These are phyloP conservation scores for Poeciliopsis occidentalis DNA, from an alignment of 2,113 vertebrate species.

Conservation along the genomic window DNA sequence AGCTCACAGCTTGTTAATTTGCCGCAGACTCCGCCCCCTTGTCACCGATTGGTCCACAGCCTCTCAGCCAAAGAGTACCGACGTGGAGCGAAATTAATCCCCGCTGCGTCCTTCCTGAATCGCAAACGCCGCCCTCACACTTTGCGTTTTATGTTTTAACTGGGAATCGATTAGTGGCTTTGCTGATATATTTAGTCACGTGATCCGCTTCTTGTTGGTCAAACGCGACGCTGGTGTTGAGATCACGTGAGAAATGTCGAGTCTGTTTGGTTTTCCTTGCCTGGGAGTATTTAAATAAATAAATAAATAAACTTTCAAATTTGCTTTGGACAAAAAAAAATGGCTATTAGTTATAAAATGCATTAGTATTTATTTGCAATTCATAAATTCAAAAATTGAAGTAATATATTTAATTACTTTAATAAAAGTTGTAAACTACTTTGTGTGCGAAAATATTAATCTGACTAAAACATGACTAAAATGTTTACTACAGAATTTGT, in stretches of 20 bases:
- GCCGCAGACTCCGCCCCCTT: conserved; percentile 66
- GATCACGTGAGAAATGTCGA: background rate
- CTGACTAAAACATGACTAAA: background rate
- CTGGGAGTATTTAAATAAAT: background rate
- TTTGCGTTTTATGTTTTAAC: background rate
- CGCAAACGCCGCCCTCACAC: background rate
- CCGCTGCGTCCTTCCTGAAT: background rate
- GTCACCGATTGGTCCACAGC: conserved; percentile 63
- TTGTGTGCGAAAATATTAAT: background rate
- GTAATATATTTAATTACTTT: no score
- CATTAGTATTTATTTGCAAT: no score
- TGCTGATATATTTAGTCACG: background rate
- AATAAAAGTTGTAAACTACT: no score
- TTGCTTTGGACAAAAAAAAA: no score
- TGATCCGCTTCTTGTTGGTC: background rate
- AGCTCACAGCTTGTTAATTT: conserved; percentile 62
- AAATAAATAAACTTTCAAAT: background rate
- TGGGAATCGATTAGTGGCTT: background rate
- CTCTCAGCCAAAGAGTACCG: conserved; percentile 41
- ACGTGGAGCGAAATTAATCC: accelerated
- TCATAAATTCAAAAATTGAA: no score
- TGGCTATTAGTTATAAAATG: no score
- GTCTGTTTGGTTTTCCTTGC: background rate
- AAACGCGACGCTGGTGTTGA: background rate
- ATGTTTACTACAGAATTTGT: background rate